Evolutionary conservation across 2,888 invertebrate genomes (phyloP).

Genomic region (Ophion costatus): DNA sequence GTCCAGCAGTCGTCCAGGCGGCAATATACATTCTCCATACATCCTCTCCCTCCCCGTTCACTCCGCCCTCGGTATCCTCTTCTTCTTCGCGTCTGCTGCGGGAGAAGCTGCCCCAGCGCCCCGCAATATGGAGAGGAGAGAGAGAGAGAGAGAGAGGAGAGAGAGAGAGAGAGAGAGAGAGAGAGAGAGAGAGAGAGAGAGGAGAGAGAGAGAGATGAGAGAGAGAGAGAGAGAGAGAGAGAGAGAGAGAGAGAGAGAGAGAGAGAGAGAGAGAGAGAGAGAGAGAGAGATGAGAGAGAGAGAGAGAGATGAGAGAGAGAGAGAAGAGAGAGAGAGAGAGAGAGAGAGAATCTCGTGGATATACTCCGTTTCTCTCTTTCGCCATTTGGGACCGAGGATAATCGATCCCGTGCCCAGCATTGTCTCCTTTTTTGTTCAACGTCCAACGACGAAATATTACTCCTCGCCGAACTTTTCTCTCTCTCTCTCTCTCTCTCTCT

Average conservation of each 20-base stretch:
- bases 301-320: too few relatives aligned
- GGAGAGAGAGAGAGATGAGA: neutral
- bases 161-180: too few relatives aligned
- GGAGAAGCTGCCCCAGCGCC: constrained; percentile 38
- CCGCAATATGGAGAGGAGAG: neutral
- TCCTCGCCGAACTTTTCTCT: constrained; percentile 66
- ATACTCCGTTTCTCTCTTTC: constrained; percentile 28
- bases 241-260: too few relatives aligned
- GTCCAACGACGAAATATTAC: constrained; percentile 78
- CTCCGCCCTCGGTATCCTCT: constrained; percentile 17
- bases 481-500: constrained; percentile 65
- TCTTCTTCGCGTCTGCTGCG: constrained; percentile 40
- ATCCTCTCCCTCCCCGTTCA: constrained; percentile 31
- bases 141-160: too few relatives aligned
- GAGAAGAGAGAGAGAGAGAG: too few relatives aligned
- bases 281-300: too few relatives aligned
- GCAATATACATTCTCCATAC: constrained; percentile 56
- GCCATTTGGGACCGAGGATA: constrained; percentile 78
- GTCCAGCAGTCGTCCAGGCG: constrained; percentile 57
- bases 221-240: too few relatives aligned
- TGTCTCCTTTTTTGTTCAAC: constrained; percentile 81
- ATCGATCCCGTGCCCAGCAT: constrained; percentile 80
- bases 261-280: too few relatives aligned
- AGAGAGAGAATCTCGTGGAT: neutral
- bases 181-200: neutral